Evolutionary conservation across 1,140 invertebrate genomes (phyloP), one percentile per base, ranked within the genome.

Genomic region (Adoxophyes honmai): DNA sequence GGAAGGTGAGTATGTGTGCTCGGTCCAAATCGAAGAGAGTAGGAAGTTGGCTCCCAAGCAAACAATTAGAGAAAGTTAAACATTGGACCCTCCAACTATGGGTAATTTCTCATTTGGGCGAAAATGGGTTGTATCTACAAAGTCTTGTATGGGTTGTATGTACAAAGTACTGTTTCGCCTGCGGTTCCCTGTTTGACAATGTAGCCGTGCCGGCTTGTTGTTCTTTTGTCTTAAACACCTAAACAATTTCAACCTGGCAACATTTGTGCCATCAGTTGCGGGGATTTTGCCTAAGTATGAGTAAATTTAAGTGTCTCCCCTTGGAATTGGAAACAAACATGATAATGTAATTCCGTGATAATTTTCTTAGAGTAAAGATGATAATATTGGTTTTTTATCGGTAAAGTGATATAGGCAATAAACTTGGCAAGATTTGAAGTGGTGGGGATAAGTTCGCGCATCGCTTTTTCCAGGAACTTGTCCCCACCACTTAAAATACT

Each of bases 41-140:
- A 28, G n/a, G 42, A 48, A 48, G 42, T 48, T 16, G 33, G 11
- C 9, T 52, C 52, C 52, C 8, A 8, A 34, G 34, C 52, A 53
- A 53, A 53, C 52, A 36, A 53, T 53, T 53, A 53, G 52, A 16
- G 52, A 18, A 53, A 53, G 52, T 53, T 53, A 53, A 53, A 53
- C 52, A 36, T 36, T 36, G 33, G 52, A 21, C 42, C 42, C 42
- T 48, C 21, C 18, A 48, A 48, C 42, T 48, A 48, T 48, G 28
- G 42, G 42, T 18, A 48, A 48, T 48, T 48, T 48, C 42, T 48
- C 42, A 48, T 48, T 48, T 21, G 7, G 21, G 42, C n/a, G 42
- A 28, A 28, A 48, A 48, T 11, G 21, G 18, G 42, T 21, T 48
- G 21, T 48, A 48, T 36, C 8, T 36, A 11, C n/a, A 36, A 10